A percentile compares a stretch with the other conserved stretches of the same genome.
Evolutionary conservation across 2,113 vertebrate species (phyloP).

Genomic region (Clinocottus analis): DNA sequence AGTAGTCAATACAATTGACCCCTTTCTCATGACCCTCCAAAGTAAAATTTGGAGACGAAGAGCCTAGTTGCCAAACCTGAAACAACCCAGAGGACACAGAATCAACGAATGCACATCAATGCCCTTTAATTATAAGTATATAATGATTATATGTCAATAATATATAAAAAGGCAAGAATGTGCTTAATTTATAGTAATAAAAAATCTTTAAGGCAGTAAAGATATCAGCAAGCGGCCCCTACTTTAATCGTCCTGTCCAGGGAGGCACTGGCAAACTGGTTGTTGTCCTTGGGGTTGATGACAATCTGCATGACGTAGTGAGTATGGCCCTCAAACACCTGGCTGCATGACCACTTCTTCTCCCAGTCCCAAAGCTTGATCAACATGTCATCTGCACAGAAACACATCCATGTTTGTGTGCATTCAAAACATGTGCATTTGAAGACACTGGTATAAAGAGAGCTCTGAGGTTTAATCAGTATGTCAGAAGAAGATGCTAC

Average conservation of each 20-base stretch:
- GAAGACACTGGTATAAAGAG: not conserved
- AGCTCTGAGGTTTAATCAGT: not conserved
- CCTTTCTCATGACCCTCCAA: constrained; percentile 98
- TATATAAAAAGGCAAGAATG: not conserved
- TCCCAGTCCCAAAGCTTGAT: constrained; percentile 99
- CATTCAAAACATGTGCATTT: constrained; percentile 16
- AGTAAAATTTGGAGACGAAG: constrained; percentile 98
- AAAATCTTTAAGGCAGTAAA: not conserved
- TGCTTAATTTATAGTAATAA: not conserved
- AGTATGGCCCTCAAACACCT: constrained; percentile 99
- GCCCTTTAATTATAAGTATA: not conserved
- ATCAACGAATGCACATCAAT: not conserved
- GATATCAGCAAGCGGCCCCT: constrained; percentile 4
- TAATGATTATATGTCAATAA: not conserved
- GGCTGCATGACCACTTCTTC: constrained; percentile 98
- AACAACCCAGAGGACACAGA: constrained; percentile 16
- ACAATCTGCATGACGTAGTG: constrained; percentile 99
- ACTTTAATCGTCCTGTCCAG: constrained; percentile 99
- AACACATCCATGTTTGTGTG: constrained; percentile 36
- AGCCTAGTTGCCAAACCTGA: constrained; percentile 99
- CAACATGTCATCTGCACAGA: constrained; percentile 94
- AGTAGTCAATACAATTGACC: constrained; percentile 99
- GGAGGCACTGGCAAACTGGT: constrained; percentile 98
- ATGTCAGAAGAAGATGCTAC: not conserved
- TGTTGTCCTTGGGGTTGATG: constrained; percentile 99